Evolutionary conservation across 2,888 invertebrate genomes (phyloP).

Genomic region (Drosophila melanosoma): DNA sequence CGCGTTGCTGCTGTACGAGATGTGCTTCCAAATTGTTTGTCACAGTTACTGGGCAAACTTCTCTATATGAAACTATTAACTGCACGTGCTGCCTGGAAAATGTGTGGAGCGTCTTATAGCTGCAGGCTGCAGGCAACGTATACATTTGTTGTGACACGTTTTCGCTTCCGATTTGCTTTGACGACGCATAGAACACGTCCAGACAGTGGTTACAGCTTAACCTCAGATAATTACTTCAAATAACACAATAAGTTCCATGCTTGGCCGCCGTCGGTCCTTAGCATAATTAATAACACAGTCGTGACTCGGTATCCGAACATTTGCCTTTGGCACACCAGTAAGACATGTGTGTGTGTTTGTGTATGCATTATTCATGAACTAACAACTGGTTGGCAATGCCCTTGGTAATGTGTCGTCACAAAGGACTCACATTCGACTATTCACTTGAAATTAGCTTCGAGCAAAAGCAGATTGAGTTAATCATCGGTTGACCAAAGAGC

Average conservation of each 20-base stretch:
- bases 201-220: slow-evolving; percentile 42
- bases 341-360: slow-evolving; percentile 5
- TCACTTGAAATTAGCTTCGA: slow-evolving; percentile 55
- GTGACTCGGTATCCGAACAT: slow-evolving; percentile 36
- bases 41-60: slow-evolving; percentile 62
- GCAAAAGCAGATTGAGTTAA: slow-evolving; percentile 68
- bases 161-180: slow-evolving; percentile 30
- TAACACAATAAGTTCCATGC: slow-evolving; percentile 64
- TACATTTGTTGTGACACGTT: slow-evolving; percentile 26
- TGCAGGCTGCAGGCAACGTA: slow-evolving; percentile 8
- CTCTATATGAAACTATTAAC: slow-evolving; percentile 37
- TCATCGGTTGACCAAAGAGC: slow-evolving; percentile 60
- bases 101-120: slow-evolving; percentile 40
- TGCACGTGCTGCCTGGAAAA: slow-evolving; percentile 51
- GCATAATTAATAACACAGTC: slow-evolving; percentile 67
- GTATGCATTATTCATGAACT: slow-evolving; percentile 68
- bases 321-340: slow-evolving; percentile 8
- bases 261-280: slow-evolving; percentile 44
- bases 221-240: slow-evolving; percentile 65
- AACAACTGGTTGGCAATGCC: slow-evolving; percentile 26
- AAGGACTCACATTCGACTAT: slow-evolving; percentile 38
- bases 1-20: slow-evolving; percentile 29
- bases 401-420: slow-evolving; percentile 59
- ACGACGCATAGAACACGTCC: slow-evolving; percentile 18
- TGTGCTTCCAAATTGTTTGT: slow-evolving; percentile 63